Evolutionary conservation across 2,888 invertebrate species (phyloP).

Genomic region (Celastrina argiolus): DNA sequence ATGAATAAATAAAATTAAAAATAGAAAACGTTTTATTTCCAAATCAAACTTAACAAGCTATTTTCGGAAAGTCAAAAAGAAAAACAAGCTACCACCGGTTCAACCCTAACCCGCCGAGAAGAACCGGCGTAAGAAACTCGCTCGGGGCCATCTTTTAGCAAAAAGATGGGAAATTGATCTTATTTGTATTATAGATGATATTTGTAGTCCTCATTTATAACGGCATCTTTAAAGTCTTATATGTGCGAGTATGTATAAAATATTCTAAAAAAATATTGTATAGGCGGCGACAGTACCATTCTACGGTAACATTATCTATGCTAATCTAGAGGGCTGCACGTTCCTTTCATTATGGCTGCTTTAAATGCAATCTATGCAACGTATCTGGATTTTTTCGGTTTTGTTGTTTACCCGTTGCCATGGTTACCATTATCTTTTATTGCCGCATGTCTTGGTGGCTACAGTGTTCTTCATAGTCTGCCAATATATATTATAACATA

Average conservation of each 20-base stretch:
- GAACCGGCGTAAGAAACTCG: too few relatives aligned
- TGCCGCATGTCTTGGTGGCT: constrained; percentile 12
- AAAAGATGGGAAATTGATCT: too few relatives aligned
- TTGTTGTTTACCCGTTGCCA: constrained; percentile 60
- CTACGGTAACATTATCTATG: constrained; percentile 57
- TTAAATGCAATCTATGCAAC: constrained; percentile 74
- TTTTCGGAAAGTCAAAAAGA: too few relatives aligned
- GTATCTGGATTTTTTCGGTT: constrained; percentile 66
- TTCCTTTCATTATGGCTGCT: constrained; percentile 64
- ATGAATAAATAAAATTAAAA: too few relatives aligned
- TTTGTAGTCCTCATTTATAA: not conserved
- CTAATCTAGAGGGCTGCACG: constrained; percentile 56
- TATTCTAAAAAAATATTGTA: constrained; percentile 18
- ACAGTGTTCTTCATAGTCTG: not conserved
- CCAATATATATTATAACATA: not conserved
- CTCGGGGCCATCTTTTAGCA: too few relatives aligned
- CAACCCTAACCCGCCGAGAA: too few relatives aligned
- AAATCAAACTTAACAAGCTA: too few relatives aligned
- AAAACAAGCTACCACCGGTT: too few relatives aligned
- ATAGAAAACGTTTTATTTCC: too few relatives aligned
- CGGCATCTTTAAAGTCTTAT: not conserved
- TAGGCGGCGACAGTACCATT: constrained; percentile 21
- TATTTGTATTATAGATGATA: too few relatives aligned
- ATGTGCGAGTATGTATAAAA: not conserved
- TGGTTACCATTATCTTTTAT: constrained; percentile 56